Percentiles rank a stretch among this genome's conserved stretches.
These are phyloP conservation scores for Emys orbicularis DNA, from an alignment of 2,797 vertebrate species.

Conservation along the genomic window DNA sequence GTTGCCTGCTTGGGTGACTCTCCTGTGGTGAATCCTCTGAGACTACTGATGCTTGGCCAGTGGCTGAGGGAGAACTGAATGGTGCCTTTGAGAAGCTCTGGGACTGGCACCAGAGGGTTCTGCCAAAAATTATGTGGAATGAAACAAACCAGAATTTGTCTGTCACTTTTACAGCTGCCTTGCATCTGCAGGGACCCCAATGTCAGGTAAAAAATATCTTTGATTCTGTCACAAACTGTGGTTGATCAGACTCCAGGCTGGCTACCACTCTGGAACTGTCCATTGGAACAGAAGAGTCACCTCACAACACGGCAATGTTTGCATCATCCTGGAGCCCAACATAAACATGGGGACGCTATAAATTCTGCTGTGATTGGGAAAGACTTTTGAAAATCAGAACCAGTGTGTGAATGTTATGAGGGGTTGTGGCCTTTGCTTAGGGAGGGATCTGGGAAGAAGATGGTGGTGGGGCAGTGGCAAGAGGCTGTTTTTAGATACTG, in stretches of 20 bases:
- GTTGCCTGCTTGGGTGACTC: background rate
- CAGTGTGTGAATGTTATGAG: background rate
- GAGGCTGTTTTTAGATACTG: background rate
- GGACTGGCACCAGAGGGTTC: background rate
- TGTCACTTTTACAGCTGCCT: background rate
- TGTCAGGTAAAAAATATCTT: background rate
- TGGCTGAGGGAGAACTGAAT: background rate
- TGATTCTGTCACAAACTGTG: background rate
- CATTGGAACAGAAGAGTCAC: background rate
- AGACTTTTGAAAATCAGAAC: background rate
- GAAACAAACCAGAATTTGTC: background rate
- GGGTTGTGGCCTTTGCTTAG: accelerated
- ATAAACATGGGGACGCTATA: background rate
- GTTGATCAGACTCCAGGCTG: background rate
- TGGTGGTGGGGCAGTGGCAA: background rate
- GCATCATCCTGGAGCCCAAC: background rate
- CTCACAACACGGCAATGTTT: background rate
- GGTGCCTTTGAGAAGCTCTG: background rate
- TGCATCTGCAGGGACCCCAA: background rate
- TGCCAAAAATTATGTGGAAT: accelerated
- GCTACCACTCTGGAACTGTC: background rate
- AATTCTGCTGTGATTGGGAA: background rate
- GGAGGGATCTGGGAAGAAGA: conserved; percentile 21
- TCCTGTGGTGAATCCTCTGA: accelerated
- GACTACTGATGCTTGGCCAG: background rate